These are phyloP conservation scores for Ailuropoda melanoleuca DNA, from an alignment of 2,113 vertebrate genomes.

Conservation along the genomic window DNA sequence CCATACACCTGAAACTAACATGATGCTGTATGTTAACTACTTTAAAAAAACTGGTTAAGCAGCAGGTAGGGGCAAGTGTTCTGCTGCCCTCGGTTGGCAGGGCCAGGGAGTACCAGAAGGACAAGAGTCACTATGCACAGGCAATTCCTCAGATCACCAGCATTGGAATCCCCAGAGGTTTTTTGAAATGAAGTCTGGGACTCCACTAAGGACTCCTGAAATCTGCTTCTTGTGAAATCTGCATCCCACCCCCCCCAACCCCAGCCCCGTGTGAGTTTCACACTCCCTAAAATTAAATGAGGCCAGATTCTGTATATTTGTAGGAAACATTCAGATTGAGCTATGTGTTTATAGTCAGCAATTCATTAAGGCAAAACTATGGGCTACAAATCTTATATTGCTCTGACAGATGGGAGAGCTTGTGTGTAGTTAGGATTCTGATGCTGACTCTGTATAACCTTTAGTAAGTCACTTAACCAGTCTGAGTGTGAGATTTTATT, in stretches of 20 bases:
- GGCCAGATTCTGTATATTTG: background rate
- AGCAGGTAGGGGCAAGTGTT: background rate
- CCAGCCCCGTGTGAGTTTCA: background rate
- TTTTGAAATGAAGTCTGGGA: background rate
- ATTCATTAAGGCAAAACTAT: background rate
- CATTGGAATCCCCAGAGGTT: background rate
- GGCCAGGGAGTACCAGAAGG: background rate
- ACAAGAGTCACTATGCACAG: background rate
- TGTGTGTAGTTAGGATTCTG: background rate
- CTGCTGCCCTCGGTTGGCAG: background rate
- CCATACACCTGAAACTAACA: background rate
- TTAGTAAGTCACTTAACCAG: slow-evolving; percentile 12
- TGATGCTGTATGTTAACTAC: background rate
- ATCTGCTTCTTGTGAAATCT: background rate
- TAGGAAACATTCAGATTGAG: background rate
- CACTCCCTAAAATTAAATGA: background rate
- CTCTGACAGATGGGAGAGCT: background rate
- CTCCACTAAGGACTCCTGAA: background rate
- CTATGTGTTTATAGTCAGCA: background rate
- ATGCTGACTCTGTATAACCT: slow-evolving; percentile 1
- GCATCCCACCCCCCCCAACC: no score
- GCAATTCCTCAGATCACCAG: background rate
- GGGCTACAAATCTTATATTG: background rate
- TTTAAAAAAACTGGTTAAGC: background rate
- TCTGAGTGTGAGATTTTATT: slow-evolving; percentile 10